These are phyloP conservation scores for Sthenelais limicola DNA, from an alignment of 2,888 invertebrate genomes.

Conservation along the genomic window DNA sequence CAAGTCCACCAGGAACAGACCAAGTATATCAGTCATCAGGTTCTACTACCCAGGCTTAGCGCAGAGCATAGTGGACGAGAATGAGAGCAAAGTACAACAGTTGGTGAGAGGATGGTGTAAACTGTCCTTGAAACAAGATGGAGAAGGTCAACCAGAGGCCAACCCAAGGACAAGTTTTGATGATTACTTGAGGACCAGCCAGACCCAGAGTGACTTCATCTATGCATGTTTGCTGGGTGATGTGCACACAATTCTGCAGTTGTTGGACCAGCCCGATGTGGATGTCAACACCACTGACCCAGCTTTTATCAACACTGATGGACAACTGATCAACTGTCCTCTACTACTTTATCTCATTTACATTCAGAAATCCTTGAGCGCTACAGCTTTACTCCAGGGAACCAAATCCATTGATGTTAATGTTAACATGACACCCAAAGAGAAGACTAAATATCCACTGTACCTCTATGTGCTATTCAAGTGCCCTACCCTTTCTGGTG, in stretches of 20 bases:
- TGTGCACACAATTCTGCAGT: too few relatives aligned
- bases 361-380: not conserved
- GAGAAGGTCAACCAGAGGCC: too few relatives aligned
- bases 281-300: constrained; percentile 9
- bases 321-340: not conserved
- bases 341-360: not conserved
- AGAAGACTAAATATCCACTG: not conserved
- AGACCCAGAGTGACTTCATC: too few relatives aligned
- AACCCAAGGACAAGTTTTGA: too few relatives aligned
- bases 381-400: not conserved
- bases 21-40: not conserved
- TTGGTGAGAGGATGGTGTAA: constrained; percentile 4
- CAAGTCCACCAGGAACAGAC: not conserved
- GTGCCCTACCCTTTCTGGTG: not conserved
- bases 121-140: not conserved
- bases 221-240: too few relatives aligned
- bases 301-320: not conserved
- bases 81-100: not conserved
- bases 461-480: not conserved
- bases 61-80: not conserved
- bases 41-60: constrained; percentile 12
- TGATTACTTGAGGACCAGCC: too few relatives aligned
- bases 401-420: not conserved
- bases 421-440: not conserved
- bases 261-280: too few relatives aligned